phyloP scores from a whole-genome alignment of 2,113 vertebrate species.

The Callipepla squamata region DNA sequence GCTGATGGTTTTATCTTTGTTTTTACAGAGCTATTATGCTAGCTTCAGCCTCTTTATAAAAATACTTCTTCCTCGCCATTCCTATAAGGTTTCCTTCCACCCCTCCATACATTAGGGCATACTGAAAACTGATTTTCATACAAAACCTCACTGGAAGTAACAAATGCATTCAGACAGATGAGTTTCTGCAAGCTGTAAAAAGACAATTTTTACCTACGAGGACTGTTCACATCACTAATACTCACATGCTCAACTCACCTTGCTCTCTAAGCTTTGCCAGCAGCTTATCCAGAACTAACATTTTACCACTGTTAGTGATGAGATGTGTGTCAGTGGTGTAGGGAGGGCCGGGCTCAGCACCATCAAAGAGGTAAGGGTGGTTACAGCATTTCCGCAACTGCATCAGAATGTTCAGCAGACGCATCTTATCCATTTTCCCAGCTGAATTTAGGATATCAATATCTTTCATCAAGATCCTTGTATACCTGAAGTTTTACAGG shows the following conservation, averaged over 20 bases:
- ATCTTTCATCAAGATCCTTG: slow-evolving; percentile 92
- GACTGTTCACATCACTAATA: not conserved
- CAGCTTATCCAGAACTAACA: slow-evolving; percentile 89
- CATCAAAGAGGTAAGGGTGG: slow-evolving; percentile 90
- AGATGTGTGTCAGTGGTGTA: slow-evolving; percentile 92
- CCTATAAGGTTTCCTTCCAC: not conserved
- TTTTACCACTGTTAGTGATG: slow-evolving; percentile 90
- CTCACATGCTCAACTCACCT: slow-evolving; percentile 66
- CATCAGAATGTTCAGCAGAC: slow-evolving; percentile 91
- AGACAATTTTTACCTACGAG: not conserved
- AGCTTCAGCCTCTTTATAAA: not conserved
- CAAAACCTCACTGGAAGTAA: not conserved
- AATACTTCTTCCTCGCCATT: not conserved
- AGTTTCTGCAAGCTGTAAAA: not conserved
- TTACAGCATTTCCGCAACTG: slow-evolving; percentile 91
- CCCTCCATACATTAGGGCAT: not conserved
- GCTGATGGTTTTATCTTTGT: not conserved
- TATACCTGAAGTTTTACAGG: slow-evolving; percentile 82
- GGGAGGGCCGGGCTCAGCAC: slow-evolving; percentile 89
- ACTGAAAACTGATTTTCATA: not conserved
- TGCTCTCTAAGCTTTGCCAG: slow-evolving; percentile 88
- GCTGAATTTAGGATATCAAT: slow-evolving; percentile 91
- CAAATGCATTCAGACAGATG: too few relatives aligned
- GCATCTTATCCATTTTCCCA: slow-evolving; percentile 93
- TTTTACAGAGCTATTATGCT: not conserved